Conservation (phyloP, 2,113 vertebrate genomes). For the Alexandromys fortis region DNA sequence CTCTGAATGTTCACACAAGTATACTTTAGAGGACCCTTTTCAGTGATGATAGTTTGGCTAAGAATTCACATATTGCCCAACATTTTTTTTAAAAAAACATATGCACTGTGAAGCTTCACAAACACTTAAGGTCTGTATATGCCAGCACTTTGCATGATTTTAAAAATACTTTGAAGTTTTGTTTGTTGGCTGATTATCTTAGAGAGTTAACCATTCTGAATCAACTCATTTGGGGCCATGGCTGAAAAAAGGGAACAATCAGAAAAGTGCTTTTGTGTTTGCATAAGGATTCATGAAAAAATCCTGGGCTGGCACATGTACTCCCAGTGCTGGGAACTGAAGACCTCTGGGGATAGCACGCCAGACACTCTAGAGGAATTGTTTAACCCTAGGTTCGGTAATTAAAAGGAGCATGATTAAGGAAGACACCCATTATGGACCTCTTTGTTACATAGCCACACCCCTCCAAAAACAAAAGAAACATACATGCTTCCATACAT, state of each 20-base stretch:
- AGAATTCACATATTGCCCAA: not conserved
- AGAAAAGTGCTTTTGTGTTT: not conserved
- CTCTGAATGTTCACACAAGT: not conserved
- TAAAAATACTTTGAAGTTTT: not conserved
- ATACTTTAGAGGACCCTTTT: not conserved
- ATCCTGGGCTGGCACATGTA: not conserved
- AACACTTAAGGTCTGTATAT: not conserved
- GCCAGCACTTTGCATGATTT: not conserved
- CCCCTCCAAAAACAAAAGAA: not conserved
- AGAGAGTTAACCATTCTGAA: not conserved
- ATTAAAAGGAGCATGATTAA: not conserved
- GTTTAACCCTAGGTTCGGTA: not conserved
- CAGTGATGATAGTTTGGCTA: not conserved
- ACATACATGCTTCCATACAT: not conserved
- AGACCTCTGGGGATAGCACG: not conserved
- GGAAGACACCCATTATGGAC: not conserved
- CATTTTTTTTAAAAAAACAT: not conserved
- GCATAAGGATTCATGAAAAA: not conserved
- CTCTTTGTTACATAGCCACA: not conserved
- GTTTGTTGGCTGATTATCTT: not conserved
- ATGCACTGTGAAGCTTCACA: not conserved
- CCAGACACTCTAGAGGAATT: not conserved
- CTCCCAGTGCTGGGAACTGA: not conserved
- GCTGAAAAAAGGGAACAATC: too few relatives aligned
- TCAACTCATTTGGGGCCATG: not conserved